Evolutionary conservation across 2,888 invertebrate genomes (phyloP).

Genomic region (Erebia palarica): DNA sequence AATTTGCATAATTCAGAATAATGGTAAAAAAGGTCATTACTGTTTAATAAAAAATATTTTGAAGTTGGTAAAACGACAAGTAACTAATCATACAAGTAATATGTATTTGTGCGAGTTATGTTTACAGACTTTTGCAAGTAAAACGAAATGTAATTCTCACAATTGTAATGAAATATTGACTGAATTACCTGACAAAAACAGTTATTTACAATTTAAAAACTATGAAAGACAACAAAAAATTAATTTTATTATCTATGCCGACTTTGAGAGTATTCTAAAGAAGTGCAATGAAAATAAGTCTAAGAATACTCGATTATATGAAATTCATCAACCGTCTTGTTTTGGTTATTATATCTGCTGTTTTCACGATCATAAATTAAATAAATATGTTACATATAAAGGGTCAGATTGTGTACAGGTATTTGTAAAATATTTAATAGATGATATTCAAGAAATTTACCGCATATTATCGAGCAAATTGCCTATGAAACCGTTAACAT

Average conservation of each 20-base stretch:
- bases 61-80: slow-evolving; percentile 36
- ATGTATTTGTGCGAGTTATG: slow-evolving; percentile 39
- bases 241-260: slow-evolving; percentile 38
- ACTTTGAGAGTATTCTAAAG: slow-evolving; percentile 29
- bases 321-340: slow-evolving; percentile 36
- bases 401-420: slow-evolving; percentile 29
- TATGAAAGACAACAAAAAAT: slow-evolving; percentile 39
- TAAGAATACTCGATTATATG: slow-evolving; percentile 22
- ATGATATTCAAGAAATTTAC: slow-evolving; percentile 16
- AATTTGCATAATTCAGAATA: neutral
- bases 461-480: neutral
- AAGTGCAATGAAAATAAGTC: slow-evolving; percentile 18
- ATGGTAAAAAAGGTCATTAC: slow-evolving; percentile 1
- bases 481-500: neutral
- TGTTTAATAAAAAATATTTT: neutral
- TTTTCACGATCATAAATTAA: slow-evolving; percentile 34
- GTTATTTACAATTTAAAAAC: slow-evolving; percentile 32
- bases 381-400: slow-evolving; percentile 37
- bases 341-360: slow-evolving; percentile 41
- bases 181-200: slow-evolving; percentile 27
- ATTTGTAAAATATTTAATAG: slow-evolving; percentile 31
- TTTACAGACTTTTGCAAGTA: slow-evolving; percentile 35
- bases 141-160: slow-evolving; percentile 30
- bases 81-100: slow-evolving; percentile 34
- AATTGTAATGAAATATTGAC: slow-evolving; percentile 27